These are phyloP conservation scores for Sebastes variabilis DNA, from an alignment of 2,797 vertebrate genomes.

Conservation along the genomic window DNA sequence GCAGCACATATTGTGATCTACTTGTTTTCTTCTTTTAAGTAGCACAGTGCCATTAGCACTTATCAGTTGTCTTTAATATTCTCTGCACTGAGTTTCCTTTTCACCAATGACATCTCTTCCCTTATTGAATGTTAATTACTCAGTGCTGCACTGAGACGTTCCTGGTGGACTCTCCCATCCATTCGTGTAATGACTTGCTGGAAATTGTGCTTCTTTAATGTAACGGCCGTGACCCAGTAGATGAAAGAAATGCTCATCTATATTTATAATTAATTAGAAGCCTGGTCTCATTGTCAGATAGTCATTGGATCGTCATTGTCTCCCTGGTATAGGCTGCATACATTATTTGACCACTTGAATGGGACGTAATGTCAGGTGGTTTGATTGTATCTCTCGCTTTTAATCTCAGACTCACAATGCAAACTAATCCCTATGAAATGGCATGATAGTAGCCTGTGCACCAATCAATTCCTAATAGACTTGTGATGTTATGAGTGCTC, in stretches of 20 bases:
- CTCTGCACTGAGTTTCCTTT: not conserved
- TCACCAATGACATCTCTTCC: not conserved
- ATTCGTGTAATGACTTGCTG: not conserved
- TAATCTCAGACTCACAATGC: not conserved
- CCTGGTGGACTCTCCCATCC: not conserved
- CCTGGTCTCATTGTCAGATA: conserved; percentile 6
- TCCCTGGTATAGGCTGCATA: conserved; percentile 13
- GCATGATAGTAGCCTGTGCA: not conserved
- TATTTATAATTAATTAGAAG: conserved; percentile 49
- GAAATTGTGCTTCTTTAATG: not conserved
- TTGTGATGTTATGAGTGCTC: not conserved
- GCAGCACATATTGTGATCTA: not conserved
- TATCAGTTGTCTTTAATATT: not conserved
- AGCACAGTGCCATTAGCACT: not conserved
- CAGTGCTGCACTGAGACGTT: not conserved
- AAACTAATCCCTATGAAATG: not conserved
- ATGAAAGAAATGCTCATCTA: conserved; percentile 24
- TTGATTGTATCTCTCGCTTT: conserved; percentile 5
- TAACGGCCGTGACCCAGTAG: conserved; percentile 2
- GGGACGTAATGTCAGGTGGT: not conserved
- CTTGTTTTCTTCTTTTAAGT: not conserved
- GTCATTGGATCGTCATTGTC: conserved; percentile 3
- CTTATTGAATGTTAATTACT: conserved; percentile 7
- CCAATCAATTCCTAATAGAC: not conserved
- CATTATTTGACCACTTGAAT: conserved; percentile 12